Conservation (phyloP, 1,140 invertebrate genomes). For the Forficula auricularia region DNA sequence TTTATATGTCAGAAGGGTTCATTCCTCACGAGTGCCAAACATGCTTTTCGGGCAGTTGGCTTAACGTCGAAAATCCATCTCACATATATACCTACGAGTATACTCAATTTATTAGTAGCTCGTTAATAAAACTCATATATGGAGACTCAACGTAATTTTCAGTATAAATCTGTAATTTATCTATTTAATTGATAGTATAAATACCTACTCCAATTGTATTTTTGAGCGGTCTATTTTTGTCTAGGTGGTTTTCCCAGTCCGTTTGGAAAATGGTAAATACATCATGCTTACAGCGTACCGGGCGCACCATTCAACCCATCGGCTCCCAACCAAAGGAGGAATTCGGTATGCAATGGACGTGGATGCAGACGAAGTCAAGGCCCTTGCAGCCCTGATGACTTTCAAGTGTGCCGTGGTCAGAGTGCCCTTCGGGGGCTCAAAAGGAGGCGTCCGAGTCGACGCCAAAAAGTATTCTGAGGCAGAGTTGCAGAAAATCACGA, state of each 20-base stretch:
- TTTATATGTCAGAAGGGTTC: too few species aligned
- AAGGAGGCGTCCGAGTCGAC: conserved; percentile 75
- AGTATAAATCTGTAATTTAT: too few species aligned
- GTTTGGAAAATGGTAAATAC: conserved; percentile 51
- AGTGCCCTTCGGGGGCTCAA: conserved; percentile 63
- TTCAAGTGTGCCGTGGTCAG: conserved; percentile 66
- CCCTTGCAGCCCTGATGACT: conserved; percentile 70
- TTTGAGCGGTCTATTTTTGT: too few species aligned
- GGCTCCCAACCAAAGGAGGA: conserved; percentile 28
- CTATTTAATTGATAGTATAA: too few species aligned
- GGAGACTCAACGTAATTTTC: too few species aligned
- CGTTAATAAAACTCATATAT: too few species aligned
- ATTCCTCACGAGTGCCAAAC: too few species aligned
- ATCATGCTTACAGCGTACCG: conserved; percentile 68
- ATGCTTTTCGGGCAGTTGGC: too few species aligned
- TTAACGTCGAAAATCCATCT: too few species aligned
- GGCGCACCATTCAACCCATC: conserved; percentile 66
- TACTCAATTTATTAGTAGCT: too few species aligned
- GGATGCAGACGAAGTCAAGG: conserved; percentile 59
- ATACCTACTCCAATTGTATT: too few species aligned
- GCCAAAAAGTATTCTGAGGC: conserved; percentile 54
- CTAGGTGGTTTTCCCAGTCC: conserved; percentile 63
- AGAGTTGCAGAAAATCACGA: conserved; percentile 74
- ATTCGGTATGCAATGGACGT: conserved; percentile 60
- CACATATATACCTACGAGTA: too few species aligned